Base-by-base conservation (phyloP, 2,797 vertebrate species). In the Phataginus tricuspis region DNA sequence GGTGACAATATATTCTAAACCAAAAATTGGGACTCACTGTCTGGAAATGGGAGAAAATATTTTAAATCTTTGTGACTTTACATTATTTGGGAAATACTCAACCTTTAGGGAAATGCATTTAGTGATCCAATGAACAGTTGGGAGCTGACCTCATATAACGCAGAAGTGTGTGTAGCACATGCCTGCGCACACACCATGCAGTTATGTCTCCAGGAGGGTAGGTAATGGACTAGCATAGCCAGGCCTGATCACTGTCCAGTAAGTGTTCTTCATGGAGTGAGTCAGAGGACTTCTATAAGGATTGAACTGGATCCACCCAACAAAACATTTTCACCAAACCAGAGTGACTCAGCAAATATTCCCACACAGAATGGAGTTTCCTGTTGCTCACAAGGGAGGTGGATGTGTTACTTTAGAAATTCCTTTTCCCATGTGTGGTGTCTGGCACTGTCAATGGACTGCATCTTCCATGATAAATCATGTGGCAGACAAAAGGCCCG, bases 361-460 rank as follows among this genome's bases (percentile, higher is more conserved):
- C 53, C 78, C 29, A 86, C 31, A 71, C 9, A 84, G 71, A 95
- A 66, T 42, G 31, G 55, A 72, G 63, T 78, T 94, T 87, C 74
- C n/a, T 85, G 16, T 25, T 84, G 57, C 72, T 82, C 63, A 63
- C 4, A 0, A 57, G 64, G n/a, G 77, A 88, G 42, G 12, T 31
- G 86, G 57, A 79, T 53, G 13, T 5, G 45, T 86, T 97, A 74
- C 92, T 92, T 96, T 66, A 92, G 57, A 95, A 86, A 68, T 16
- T 83, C 23, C 57, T 74, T 71, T 89, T 75, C 15, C 9, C 7
- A 21, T 51, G 71, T 18, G 39, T 45, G 61, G 31, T 88, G 23
- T 78, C 69, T 79, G 59, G 64, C 96, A 84, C 72, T 84, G 69
- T 80, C 75, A 75, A 29, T 51, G 66, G 34, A 15, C 29, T 86